A percentile compares a stretch with the other conserved stretches of the same genome.
phyloP scores from a whole-genome alignment of 2,888 invertebrate genomes.

The Andrena bicolor region DNA sequence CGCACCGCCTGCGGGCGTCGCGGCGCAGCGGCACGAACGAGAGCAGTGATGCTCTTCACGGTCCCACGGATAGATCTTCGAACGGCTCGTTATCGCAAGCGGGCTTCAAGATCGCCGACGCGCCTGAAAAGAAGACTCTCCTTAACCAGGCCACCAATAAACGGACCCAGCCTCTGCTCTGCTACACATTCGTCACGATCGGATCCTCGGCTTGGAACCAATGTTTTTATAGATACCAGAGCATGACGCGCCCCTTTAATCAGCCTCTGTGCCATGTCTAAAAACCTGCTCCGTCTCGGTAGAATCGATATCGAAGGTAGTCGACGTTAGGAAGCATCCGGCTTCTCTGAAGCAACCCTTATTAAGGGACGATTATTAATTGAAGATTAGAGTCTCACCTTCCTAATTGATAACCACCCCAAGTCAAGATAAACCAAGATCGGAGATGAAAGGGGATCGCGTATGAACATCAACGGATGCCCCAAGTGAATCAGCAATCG shows the following conservation, averaged over 20 bases:
- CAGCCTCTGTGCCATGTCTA: too few relatives aligned
- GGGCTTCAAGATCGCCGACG: not conserved
- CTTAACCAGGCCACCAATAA: not conserved
- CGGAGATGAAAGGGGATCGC: not conserved
- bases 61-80: conserved; percentile 54
- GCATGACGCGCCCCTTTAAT: not conserved
- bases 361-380: not conserved
- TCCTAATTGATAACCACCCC: not conserved
- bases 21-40: conserved; percentile 45
- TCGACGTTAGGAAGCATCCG: too few relatives aligned
- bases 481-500: not conserved
- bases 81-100: conserved; percentile 13
- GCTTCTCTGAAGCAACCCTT: too few relatives aligned
- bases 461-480: not conserved
- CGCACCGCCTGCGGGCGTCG: conserved; percentile 52
- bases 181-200: too few relatives aligned
- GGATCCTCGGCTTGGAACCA: too few relatives aligned
- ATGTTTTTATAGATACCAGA: not conserved
- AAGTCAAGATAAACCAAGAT: not conserved
- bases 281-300: too few relatives aligned
- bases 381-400: not conserved
- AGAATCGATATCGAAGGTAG: too few relatives aligned
- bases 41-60: conserved; percentile 67
- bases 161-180: too few relatives aligned
- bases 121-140: not conserved